phyloP scores from a whole-genome alignment of 2,113 vertebrate species.

The Tenebrosternarchus preto region DNA sequence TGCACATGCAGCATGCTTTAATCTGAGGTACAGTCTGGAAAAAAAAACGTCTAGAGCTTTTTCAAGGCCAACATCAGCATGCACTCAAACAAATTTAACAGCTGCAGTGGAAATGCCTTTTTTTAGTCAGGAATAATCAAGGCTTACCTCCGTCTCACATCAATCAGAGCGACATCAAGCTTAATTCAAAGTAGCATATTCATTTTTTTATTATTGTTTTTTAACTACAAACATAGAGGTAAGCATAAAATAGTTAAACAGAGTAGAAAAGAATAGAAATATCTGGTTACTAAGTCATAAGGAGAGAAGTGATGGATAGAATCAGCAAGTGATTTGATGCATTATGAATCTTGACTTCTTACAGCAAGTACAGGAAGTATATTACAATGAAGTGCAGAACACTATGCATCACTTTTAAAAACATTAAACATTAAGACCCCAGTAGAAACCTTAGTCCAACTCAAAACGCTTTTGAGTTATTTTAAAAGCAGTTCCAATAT shows the following conservation, averaged over 20 bases:
- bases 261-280: conserved; percentile 12
- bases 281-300: neutral
- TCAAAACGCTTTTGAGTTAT: neutral
- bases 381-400: conserved; percentile 13
- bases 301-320: neutral
- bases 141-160: conserved; percentile 53
- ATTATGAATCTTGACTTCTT: conserved; percentile 2
- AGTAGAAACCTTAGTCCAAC: neutral
- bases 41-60: neutral
- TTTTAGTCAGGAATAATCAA: conserved; percentile 25
- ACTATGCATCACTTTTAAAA: neutral
- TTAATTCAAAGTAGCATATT: conserved; percentile 30
- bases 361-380: neutral
- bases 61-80: conserved; percentile 30
- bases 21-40: neutral
- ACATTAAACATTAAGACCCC: neutral
- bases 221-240: neutral
- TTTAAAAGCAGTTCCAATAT: neutral
- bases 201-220: neutral
- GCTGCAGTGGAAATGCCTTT: conserved; percentile 22
- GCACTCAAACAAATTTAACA: conserved; percentile 37
- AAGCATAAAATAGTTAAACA: neutral
- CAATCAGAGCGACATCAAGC: conserved; percentile 47
- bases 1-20: conserved; percentile 52
- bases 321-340: neutral